phyloP scores from a whole-genome alignment of 2,797 vertebrate genomes.

The Myotis pilosus region DNA sequence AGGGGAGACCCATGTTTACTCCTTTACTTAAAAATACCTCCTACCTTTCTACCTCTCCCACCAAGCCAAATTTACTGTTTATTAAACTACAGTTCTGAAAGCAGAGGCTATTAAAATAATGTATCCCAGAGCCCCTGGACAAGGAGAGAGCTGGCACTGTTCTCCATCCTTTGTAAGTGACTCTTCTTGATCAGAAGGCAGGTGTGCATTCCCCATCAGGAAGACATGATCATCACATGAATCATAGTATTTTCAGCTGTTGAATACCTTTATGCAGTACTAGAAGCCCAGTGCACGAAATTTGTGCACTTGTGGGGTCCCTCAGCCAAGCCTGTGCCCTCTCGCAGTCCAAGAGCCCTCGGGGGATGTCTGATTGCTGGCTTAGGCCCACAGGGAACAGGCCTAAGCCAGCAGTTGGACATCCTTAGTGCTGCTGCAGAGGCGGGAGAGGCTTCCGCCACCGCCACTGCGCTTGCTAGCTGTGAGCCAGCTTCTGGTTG shows the following conservation, averaged over 20 bases:
- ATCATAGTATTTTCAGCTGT: not conserved
- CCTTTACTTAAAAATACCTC: not conserved
- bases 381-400: too few relatives aligned
- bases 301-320: too few relatives aligned
- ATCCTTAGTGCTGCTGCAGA: too few relatives aligned
- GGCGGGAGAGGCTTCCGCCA: too few relatives aligned
- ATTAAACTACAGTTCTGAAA: not conserved
- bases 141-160: not conserved
- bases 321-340: too few relatives aligned
- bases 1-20: not conserved
- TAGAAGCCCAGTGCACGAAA: too few relatives aligned
- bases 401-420: too few relatives aligned
- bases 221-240: not conserved
- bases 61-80: not conserved
- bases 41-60: not conserved
- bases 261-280: not conserved
- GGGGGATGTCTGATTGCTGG: too few relatives aligned
- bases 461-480: too few relatives aligned
- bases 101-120: not conserved
- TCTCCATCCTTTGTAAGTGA: not conserved
- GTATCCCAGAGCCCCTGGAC: not conserved
- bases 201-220: not conserved
- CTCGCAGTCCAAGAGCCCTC: too few relatives aligned
- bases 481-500: too few relatives aligned
- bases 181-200: not conserved